phyloP scores from a whole-genome alignment of 2,888 invertebrate genomes.

The Sphaeridia pumilis region DNA sequence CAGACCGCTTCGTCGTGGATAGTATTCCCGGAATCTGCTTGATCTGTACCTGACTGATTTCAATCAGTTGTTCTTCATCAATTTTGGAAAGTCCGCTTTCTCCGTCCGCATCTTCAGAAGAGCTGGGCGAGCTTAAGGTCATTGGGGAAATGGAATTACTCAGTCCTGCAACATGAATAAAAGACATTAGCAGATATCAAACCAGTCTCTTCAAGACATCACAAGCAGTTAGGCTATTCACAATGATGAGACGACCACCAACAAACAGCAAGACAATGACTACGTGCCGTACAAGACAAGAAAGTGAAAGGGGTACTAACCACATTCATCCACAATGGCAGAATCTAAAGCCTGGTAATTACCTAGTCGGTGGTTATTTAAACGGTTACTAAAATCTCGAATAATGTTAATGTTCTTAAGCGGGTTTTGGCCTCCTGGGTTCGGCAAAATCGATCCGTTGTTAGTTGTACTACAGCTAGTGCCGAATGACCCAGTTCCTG shows the following conservation, averaged over 20 bases:
- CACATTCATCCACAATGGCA: constrained; percentile 17
- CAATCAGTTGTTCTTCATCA: constrained; percentile 15
- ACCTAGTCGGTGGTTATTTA: constrained; percentile 10
- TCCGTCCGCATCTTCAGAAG: constrained; percentile 11
- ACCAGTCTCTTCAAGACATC: no score
- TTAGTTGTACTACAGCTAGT: neutral
- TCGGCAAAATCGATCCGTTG: neutral
- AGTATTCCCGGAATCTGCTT: constrained; percentile 5
- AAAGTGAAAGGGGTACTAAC: constrained; percentile 9
- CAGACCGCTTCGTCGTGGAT: constrained; percentile 8
- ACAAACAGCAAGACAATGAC: no score
- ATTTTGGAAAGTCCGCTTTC: neutral
- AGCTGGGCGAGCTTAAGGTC: constrained; percentile 2
- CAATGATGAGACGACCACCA: no score
- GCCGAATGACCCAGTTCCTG: neutral
- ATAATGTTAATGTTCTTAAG: constrained; percentile 17
- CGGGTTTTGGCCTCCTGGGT: neutral
- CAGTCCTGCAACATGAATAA: constrained; percentile 6
- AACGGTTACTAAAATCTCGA: constrained; percentile 16
- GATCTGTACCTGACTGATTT: constrained; percentile 11
- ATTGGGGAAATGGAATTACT: constrained; percentile 10
- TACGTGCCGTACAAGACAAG: no score
- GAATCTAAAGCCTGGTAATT: constrained; percentile 18
- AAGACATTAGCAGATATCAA: no score
- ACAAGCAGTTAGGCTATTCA: no score